Evolutionary conservation across 2,888 invertebrate genomes (phyloP).

Genomic region (Tridacna gigas): DNA sequence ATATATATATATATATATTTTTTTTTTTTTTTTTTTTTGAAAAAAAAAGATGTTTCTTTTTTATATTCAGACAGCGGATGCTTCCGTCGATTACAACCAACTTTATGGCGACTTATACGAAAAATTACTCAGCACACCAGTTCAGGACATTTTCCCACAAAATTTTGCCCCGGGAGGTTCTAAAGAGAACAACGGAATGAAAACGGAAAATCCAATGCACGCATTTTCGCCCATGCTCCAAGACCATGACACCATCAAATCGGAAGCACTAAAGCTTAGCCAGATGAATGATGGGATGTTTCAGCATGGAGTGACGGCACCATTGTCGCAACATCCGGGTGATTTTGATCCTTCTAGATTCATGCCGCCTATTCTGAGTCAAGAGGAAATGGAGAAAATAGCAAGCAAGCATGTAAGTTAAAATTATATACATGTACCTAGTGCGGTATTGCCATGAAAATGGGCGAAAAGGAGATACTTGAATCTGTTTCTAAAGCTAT

Average conservation of each 20-base stretch:
- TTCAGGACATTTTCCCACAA: conserved; percentile 46
- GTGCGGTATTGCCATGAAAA: too few relatives aligned
- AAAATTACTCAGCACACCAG: conserved; percentile 58
- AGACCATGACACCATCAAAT: background rate
- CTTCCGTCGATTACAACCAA: conserved; percentile 38
- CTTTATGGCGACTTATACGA: conserved; percentile 54
- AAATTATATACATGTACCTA: too few relatives aligned
- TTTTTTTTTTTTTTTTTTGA: too few relatives aligned
- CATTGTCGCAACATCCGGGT: background rate
- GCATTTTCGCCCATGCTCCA: background rate
- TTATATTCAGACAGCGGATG: background rate
- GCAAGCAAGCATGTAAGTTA: conserved; percentile 17
- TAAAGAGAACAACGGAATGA: background rate
- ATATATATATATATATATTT: too few relatives aligned
- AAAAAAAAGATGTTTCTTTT: background rate
- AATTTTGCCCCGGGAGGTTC: background rate
- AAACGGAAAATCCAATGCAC: background rate
- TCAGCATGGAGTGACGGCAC: background rate
- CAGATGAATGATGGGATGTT: background rate
- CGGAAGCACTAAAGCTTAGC: background rate
- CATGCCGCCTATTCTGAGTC: background rate
- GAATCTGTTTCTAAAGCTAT: too few relatives aligned
- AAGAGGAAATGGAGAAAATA: conserved; percentile 22
- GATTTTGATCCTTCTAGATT: conserved; percentile 3
- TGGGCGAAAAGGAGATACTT: too few relatives aligned